A percentile compares a stretch with the other conserved stretches of the same genome.
Evolutionary conservation across 1,140 invertebrate genomes (phyloP).

Genomic region (Tyrophagus putrescentiae): DNA sequence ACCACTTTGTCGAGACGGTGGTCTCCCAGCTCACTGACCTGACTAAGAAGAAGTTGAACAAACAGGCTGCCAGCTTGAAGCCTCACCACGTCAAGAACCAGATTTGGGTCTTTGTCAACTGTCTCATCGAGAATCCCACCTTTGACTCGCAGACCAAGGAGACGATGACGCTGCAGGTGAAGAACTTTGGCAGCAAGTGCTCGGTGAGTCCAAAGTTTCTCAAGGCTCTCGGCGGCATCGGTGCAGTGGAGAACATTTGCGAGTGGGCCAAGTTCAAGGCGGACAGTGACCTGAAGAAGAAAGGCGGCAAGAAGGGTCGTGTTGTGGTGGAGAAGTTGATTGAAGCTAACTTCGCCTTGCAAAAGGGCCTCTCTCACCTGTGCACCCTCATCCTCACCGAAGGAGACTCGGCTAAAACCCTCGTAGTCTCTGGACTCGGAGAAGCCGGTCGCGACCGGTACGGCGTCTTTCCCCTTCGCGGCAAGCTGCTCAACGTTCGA

Average conservation of each 20-base stretch:
- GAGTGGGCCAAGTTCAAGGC: constrained; percentile 94
- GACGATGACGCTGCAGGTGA: constrained; percentile 88
- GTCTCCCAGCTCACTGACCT: constrained; percentile 72
- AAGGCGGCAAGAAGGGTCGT: constrained; percentile 74
- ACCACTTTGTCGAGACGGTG: constrained; percentile 78
- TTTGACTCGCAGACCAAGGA: constrained; percentile 99
- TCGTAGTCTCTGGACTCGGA: constrained; percentile 88
- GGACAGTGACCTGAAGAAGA: constrained; percentile 67
- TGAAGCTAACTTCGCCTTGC: no score
- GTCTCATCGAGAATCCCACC: constrained; percentile 95
- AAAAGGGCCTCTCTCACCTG: no score
- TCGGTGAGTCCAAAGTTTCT: constrained; percentile 78
- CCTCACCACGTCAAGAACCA: constrained; percentile 77
- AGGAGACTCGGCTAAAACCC: constrained; percentile 98
- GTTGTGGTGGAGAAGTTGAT: no score
- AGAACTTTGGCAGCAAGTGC: constrained; percentile 93
- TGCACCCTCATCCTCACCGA: constrained; percentile 97
- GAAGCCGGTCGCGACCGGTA: constrained; percentile 89
- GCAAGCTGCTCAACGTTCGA: constrained; percentile 94
- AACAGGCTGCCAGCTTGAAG: constrained; percentile 59
- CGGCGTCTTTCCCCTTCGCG: constrained; percentile 92
- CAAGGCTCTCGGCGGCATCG: constrained; percentile 58
- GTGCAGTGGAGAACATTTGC: constrained; percentile 78
- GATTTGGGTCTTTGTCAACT: constrained; percentile 96
- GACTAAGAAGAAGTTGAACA: constrained; percentile 70